These are phyloP conservation scores for Taenaris catops DNA, from an alignment of 2,888 invertebrate genomes.

Conservation along the genomic window DNA sequence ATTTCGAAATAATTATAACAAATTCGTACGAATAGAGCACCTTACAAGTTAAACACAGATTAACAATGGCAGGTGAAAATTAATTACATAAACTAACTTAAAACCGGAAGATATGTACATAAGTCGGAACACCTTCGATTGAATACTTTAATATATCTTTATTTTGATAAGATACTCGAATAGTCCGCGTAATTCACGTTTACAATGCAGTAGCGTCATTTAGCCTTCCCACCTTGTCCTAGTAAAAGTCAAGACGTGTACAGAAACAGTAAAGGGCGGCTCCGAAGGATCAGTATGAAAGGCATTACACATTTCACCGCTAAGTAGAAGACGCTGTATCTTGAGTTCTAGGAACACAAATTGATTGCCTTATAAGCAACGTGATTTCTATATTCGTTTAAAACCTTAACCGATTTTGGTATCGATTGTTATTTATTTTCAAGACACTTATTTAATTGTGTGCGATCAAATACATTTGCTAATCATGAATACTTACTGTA, in stretches of 20 bases:
- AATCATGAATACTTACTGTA: too few relatives aligned
- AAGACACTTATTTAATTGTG: constrained; percentile 8
- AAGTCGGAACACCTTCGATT: too few relatives aligned
- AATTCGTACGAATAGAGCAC: too few relatives aligned
- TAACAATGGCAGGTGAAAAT: too few relatives aligned
- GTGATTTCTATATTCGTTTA: constrained; percentile 22
- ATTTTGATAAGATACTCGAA: too few relatives aligned
- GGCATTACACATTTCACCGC: constrained; percentile 62
- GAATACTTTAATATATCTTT: too few relatives aligned
- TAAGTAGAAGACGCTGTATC: constrained; percentile 71
- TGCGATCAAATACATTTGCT: neutral
- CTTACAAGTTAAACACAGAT: too few relatives aligned
- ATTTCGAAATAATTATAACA: too few relatives aligned
- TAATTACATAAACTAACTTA: too few relatives aligned
- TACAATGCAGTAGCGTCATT: constrained; percentile 6
- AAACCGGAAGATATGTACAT: too few relatives aligned
- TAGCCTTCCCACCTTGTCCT: constrained; percentile 14
- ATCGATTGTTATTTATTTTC: constrained; percentile 11
- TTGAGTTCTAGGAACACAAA: constrained; percentile 42
- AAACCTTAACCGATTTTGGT: constrained; percentile 16
- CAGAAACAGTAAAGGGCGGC: constrained; percentile 35
- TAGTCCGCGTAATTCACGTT: too few relatives aligned
- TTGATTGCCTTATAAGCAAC: constrained; percentile 63
- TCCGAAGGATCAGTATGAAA: constrained; percentile 36
- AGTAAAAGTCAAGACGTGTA: constrained; percentile 32